Base-by-base conservation (phyloP, 2,113 vertebrate species). In the Labeo rohita region DNA sequence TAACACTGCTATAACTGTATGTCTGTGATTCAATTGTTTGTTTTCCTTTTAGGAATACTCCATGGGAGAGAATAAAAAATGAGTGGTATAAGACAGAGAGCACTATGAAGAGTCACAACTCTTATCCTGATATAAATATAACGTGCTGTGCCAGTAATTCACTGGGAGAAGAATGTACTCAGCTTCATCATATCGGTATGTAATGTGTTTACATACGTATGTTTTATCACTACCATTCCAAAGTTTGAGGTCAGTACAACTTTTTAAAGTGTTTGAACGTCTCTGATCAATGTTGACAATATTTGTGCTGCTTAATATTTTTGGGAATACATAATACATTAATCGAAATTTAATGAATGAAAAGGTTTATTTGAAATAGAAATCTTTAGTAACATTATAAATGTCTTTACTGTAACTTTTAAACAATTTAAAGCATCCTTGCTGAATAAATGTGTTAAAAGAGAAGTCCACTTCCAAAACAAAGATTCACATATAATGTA, bases 111-210 rank as follows among this genome's bases (percentile, higher is more conserved):
- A 87, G 68, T 18, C 0, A 0, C 4, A 0, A 0, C 0, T 47
- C 81, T 63, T 0, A 0, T 61, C 5, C 3, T 61, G 0, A 23
- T 11, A 0, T 0, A 8, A 83, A 45, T 66, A 70, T 85, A 12
- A 90, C 90, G 88, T 96, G 95, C 86, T 96, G 95, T 88, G 94
- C 95, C 59, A 85, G 36, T 6, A 95, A 94, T 23, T 4, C 3
- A 15, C 79, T 89, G 73, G 94, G 92, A 80, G 84, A 90, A 59
- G 92, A 92, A 88, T 90, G 92, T 85, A 91, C 93, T 87, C 89
- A 91, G 47, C 91, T 93, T 3, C 88, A 94, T 86, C 83, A 93
- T 83, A 94, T 93, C 10, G 92, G 95, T 95, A 95, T 88, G 80
- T 39, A 39, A 73, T 45, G 36, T 39, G 4, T 50, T 49, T 49